Base-by-base conservation (phyloP, 2,113 vertebrate genomes). In the Leptobrachium ailaonicum region DNA sequence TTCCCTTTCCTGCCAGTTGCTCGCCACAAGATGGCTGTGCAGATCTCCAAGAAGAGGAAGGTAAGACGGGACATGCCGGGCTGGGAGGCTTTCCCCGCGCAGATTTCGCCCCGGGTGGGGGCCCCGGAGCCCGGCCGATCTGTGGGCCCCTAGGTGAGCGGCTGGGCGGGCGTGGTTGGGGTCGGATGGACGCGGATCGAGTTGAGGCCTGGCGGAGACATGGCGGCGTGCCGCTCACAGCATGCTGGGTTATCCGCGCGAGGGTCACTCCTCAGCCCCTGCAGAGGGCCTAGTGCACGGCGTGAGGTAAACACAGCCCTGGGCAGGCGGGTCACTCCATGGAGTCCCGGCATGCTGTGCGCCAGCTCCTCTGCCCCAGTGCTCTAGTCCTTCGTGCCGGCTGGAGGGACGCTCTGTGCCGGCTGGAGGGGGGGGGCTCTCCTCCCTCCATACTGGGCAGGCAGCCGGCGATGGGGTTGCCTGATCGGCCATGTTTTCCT, bases 11-110 rank as follows among this genome's bases (percentile, higher is more conserved):
- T 93, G 91, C 89, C 90, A 87, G 86, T 89, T 88, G 90, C 89
- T 87, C 86, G 72, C 82, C 64, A 69, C 85, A 95, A 97, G 86
- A 98, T 99, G 97, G 96, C 96, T 88, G 96, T 96, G 72, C 97
- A 97, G 82, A 98, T 99, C 85, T 99, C 97, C 3, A 98, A 99
- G 94, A 99, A 99, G 95, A 94, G 97, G 88, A 99, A 99, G 95
- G 97, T 98, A 86, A 89, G 94, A 0, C 0, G 32, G 0, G 5
- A 0, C 0, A 0, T 3, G 4, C 0, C 3, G 0, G 0, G 1
- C 0, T 0, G 5, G 10, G 45, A 2, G 32, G 32, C 2, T 20
- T 14, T 4, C 0, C 0, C 9, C 47, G 8, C 1, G 14, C 11
- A 2, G 0, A 47, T 74, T 80, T 68, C 41, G 10, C 14, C 13